Conservation (phyloP, 2,888 invertebrate species). For the Hydropsyche betteni region DNA sequence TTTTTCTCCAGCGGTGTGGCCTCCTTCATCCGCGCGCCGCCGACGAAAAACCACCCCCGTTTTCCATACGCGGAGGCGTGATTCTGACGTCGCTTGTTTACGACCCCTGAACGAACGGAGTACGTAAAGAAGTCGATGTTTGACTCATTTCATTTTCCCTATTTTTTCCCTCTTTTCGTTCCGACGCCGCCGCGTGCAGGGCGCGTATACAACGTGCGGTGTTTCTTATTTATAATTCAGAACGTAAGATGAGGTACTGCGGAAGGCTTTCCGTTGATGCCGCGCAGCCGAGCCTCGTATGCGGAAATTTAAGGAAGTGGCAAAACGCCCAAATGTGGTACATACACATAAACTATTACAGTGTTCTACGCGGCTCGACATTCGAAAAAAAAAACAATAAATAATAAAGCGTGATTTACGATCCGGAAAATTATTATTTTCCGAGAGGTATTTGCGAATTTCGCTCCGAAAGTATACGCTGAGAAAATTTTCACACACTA, state of each 20-base stretch:
- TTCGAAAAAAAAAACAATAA: too few species aligned
- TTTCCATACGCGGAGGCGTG: neutral
- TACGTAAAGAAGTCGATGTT: conserved; percentile 8
- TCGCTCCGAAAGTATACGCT: too few species aligned
- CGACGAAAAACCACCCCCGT: neutral
- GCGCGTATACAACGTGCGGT: neutral
- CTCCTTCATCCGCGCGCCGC: too few species aligned
- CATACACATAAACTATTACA: neutral
- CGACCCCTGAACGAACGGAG: conserved; percentile 5
- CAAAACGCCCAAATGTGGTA: conserved; percentile 1
- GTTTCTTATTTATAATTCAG: conserved; percentile 26
- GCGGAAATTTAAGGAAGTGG: conserved; percentile 13
- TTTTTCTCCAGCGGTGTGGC: neutral
- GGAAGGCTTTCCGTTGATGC: conserved; percentile 7
- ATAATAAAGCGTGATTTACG: too few species aligned
- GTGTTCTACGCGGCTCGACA: too few species aligned
- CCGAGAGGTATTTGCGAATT: too few species aligned
- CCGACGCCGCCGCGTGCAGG: neutral
- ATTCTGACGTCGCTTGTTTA: conserved; percentile 24
- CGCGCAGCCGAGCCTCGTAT: neutral
- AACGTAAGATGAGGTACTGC: neutral
- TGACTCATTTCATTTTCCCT: neutral
- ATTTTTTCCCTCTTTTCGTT: neutral
- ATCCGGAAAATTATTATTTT: too few species aligned
- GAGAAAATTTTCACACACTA: too few species aligned